Evolutionary conservation across 2,888 invertebrate species (phyloP).

Genomic region (Mythimna impura): DNA sequence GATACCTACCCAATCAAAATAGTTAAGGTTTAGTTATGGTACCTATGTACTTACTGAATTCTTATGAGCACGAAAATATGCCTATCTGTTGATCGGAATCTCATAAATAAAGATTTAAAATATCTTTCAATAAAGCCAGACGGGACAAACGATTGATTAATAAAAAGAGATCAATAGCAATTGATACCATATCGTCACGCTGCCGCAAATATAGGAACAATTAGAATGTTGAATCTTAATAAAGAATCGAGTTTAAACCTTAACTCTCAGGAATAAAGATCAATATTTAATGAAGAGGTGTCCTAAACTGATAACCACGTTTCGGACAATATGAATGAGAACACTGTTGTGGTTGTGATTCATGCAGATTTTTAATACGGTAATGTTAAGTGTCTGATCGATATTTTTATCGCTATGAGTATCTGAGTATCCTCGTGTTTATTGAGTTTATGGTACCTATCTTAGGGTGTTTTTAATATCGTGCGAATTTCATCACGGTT

Average conservation of each 20-base stretch:
- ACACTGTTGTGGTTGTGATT: constrained; percentile 42
- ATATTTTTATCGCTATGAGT: background rate
- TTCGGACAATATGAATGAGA: constrained; percentile 34
- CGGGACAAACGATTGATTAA: constrained; percentile 66
- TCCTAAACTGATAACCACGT: constrained; percentile 17
- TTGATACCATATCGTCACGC: constrained; percentile 64
- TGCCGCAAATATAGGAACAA: constrained; percentile 56
- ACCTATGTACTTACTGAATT: no score
- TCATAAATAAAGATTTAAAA: constrained; percentile 32
- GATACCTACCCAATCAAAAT: background rate
- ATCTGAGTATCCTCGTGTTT: background rate
- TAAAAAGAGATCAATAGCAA: constrained; percentile 69
- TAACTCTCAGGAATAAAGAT: constrained; percentile 47
- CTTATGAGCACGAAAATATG: background rate
- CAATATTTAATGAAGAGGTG: constrained; percentile 34
- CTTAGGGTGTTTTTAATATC: no score
- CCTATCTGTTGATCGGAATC: background rate
- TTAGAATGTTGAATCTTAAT: constrained; percentile 34
- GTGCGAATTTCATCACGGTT: no score
- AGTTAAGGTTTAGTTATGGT: background rate
- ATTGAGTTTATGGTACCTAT: no score
- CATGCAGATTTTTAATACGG: constrained; percentile 37
- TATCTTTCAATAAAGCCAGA: constrained; percentile 57
- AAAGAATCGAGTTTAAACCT: constrained; percentile 37
- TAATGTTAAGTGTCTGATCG: background rate